Conservation (phyloP, 2,888 invertebrate genomes). For the Melieria crassipennis region DNA sequence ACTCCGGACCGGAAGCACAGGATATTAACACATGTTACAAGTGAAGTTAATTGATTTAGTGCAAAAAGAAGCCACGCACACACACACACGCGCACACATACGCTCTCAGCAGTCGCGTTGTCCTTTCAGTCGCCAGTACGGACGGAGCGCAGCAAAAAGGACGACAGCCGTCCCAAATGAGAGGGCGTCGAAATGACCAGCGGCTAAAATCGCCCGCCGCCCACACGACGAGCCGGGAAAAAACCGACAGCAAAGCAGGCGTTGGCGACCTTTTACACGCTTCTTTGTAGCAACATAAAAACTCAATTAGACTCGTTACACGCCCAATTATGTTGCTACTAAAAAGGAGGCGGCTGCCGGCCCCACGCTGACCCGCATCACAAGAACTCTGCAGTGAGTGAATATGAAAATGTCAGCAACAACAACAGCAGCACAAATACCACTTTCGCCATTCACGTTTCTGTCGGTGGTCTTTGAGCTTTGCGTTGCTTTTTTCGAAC, state of each 20-base stretch:
- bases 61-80: constrained; percentile 47
- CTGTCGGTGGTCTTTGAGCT: no score
- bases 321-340: constrained; percentile 57
- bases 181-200: constrained; percentile 58
- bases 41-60: constrained; percentile 60
- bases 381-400: not conserved
- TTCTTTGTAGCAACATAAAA: constrained; percentile 57
- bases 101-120: constrained; percentile 10
- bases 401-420: not conserved
- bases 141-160: not conserved
- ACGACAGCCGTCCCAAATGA: constrained; percentile 17
- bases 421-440: not conserved
- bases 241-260: no score
- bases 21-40: constrained; percentile 62
- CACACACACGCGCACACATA: constrained; percentile 44
- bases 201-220: constrained; percentile 50
- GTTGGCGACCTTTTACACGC: constrained; percentile 22
- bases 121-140: not conserved
- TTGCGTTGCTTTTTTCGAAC: no score
- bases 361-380: not conserved
- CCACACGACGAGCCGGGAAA: not conserved
- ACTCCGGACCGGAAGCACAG: constrained; percentile 47
- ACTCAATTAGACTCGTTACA: constrained; percentile 66
- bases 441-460: not conserved
- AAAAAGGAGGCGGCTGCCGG: not conserved